Evolutionary conservation across 2,113 vertebrate genomes (phyloP).

Genomic region (Pongo pygmaeus): DNA sequence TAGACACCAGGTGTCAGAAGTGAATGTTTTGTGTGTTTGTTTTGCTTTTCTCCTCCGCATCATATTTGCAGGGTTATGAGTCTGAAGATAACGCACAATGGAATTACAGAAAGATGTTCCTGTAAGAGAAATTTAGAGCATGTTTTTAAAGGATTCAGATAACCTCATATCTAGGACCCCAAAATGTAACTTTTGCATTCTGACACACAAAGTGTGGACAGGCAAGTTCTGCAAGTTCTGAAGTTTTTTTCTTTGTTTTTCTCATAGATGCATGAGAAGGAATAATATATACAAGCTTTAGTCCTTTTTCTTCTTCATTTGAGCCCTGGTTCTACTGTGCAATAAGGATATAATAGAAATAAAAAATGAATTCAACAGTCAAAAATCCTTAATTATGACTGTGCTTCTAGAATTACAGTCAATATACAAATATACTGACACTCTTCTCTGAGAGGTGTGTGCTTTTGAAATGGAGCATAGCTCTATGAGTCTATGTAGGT

Average conservation of each 20-base stretch:
- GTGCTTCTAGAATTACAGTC: not conserved
- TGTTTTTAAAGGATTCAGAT: not conserved
- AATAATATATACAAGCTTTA: not conserved
- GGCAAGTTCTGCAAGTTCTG: not conserved
- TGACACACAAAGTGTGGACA: not conserved
- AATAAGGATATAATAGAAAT: not conserved
- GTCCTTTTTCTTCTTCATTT: not conserved
- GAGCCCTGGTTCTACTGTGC: not conserved
- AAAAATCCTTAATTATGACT: not conserved
- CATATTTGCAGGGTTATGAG: constrained; percentile 65
- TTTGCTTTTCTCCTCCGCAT: constrained; percentile 65
- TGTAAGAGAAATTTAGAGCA: constrained; percentile 14
- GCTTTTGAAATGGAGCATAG: not conserved
- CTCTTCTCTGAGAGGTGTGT: not conserved
- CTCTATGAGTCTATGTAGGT: not conserved
- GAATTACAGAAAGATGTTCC: not conserved
- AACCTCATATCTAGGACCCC: not conserved
- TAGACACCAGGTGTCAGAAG: constrained; percentile 75
- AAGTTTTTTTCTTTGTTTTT: not conserved
- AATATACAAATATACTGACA: not conserved
- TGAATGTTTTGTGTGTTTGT: constrained; percentile 63
- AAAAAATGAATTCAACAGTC: not conserved
- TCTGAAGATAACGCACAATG: constrained; percentile 65
- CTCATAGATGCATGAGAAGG: not conserved
- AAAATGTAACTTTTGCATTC: not conserved